A percentile compares a stretch with the other conserved stretches of the same genome.
These are phyloP conservation scores for Steinernema khuongi DNA, from an alignment of 1,140 invertebrate genomes.

Conservation along the genomic window DNA sequence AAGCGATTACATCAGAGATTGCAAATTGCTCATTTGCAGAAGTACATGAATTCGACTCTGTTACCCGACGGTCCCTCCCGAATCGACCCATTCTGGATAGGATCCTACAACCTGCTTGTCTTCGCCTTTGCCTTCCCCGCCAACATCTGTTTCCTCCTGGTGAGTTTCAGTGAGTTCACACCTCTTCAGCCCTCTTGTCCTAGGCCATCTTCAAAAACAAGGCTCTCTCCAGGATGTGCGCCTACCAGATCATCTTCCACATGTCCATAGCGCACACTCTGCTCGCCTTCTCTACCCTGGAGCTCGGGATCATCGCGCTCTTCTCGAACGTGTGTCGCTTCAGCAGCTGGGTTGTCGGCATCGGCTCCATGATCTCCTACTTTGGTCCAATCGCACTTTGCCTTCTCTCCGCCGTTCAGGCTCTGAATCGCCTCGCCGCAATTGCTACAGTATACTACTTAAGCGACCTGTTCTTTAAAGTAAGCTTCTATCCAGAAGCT, in stretches of 20 bases:
- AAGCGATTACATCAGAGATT: no score
- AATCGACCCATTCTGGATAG: neutral
- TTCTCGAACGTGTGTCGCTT: neutral
- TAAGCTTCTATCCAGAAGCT: no score
- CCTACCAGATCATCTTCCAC: neutral
- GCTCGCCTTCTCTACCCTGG: neutral
- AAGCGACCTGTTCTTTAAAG: neutral
- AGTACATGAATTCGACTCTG: no score
- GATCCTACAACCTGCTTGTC: neutral
- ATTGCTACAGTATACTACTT: neutral
- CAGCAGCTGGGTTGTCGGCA: neutral
- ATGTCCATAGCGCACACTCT: neutral
- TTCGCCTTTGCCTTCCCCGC: neutral
- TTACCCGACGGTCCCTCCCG: neutral
- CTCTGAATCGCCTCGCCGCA: neutral
- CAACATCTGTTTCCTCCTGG: neutral
- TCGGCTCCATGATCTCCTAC: neutral
- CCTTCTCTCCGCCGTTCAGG: neutral
- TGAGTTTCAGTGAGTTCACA: neutral
- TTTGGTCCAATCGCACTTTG: neutral
- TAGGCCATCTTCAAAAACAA: neutral
- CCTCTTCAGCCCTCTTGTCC: neutral
- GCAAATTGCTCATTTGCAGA: no score
- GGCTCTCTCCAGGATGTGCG: neutral
- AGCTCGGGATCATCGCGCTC: neutral